phyloP scores from a whole-genome alignment of 1,140 invertebrate genomes.

The Acromyrmex heyeri region DNA sequence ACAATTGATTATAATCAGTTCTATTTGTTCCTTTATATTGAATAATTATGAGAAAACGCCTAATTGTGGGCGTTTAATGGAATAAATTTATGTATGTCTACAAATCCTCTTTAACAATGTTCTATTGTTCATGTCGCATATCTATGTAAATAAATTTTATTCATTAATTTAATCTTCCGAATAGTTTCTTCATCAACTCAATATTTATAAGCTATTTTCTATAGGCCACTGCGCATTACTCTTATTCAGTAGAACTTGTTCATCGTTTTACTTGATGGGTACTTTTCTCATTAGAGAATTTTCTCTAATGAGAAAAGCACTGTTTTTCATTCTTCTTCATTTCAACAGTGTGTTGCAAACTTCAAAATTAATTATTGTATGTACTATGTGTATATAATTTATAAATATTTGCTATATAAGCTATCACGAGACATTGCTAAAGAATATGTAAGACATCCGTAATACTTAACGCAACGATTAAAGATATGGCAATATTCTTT shows the following conservation, averaged over 20 bases:
- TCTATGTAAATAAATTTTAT: neutral
- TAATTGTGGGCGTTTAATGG: neutral
- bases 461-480: neutral
- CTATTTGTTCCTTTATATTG: neutral
- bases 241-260: neutral
- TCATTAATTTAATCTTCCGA: constrained; percentile 5
- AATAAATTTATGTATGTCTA: neutral
- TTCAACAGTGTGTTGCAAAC: neutral
- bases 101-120: neutral
- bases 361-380: constrained; percentile 4
- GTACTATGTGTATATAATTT: neutral
- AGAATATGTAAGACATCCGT: neutral
- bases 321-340: neutral
- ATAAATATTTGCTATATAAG: neutral
- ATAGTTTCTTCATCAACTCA: constrained; percentile 15
- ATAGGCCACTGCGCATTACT: constrained; percentile 18
- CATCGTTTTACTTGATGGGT: neutral
- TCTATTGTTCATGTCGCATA: neutral
- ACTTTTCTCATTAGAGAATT: constrained; percentile 25
- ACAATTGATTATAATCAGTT: constrained; percentile 30
- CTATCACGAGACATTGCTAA: neutral
- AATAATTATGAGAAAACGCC: neutral
- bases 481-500: neutral
- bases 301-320: neutral
- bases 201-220: constrained; percentile 31